phyloP scores from a whole-genome alignment of 1,140 invertebrate species.

The Cepaea nemoralis region DNA sequence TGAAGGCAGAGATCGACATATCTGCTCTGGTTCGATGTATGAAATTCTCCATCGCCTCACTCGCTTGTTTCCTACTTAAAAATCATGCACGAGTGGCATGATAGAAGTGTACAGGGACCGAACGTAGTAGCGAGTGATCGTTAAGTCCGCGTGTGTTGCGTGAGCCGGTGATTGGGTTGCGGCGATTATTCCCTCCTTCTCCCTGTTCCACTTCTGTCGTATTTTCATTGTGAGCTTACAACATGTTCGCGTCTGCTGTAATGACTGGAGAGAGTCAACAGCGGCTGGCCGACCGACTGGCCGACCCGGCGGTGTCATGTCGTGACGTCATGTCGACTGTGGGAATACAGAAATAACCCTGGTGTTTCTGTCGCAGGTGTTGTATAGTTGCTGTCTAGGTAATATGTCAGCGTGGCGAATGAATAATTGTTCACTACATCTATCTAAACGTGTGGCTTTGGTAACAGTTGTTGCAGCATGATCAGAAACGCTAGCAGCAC shows the following conservation, averaged over 20 bases:
- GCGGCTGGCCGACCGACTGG: background rate
- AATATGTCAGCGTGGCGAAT: no score
- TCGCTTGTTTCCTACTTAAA: background rate
- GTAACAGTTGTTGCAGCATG: no score
- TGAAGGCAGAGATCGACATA: background rate
- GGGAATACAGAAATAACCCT: background rate
- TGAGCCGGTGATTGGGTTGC: conserved; percentile 17
- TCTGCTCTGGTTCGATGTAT: background rate
- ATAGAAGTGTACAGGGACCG: background rate
- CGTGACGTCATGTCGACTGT: background rate
- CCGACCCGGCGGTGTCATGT: background rate
- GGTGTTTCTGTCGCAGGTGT: no score
- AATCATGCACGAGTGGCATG: background rate
- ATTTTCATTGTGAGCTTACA: background rate
- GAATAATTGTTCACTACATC: no score
- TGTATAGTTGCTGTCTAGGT: no score
- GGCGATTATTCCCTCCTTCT: background rate
- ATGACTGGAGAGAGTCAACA: background rate
- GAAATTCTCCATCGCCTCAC: background rate
- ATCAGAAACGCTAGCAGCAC: no score
- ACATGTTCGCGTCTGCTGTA: background rate
- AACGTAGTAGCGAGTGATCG: conserved; percentile 2
- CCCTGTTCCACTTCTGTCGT: background rate
- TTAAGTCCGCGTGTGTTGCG: background rate
- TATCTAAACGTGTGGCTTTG: no score